A percentile compares a stretch with the other conserved stretches of the same genome.
phyloP scores from a whole-genome alignment of 2,888 invertebrate genomes.

The Cynaeus angustus region DNA sequence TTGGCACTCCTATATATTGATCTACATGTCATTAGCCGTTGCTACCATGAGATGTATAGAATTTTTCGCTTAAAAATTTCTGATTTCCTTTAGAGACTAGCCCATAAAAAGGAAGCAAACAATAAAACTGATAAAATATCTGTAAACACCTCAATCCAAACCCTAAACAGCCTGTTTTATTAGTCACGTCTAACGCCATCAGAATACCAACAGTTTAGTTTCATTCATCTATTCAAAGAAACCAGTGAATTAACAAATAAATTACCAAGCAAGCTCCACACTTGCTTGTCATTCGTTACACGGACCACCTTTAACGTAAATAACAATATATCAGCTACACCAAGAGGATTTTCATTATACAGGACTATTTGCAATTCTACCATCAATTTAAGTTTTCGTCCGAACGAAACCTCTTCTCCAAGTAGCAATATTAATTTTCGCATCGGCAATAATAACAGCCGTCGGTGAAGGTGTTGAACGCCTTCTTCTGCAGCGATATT shows the following conservation, averaged over 20 bases:
- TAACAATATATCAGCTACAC: conserved; percentile 34
- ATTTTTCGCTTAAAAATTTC: neutral
- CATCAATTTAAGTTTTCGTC: conserved; percentile 15
- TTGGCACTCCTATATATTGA: too few species aligned
- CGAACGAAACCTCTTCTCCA: conserved; percentile 5
- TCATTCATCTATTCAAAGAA: conserved; percentile 25
- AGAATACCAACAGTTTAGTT: conserved; percentile 23
- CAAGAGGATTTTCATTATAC: conserved; percentile 2
- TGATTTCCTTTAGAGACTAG: neutral
- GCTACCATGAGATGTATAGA: too few species aligned
- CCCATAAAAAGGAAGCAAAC: neutral
- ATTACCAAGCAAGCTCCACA: conserved; percentile 21
- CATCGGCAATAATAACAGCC: conserved; percentile 57
- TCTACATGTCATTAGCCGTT: too few species aligned
- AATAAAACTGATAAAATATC: conserved; percentile 7
- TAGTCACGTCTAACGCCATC: conserved; percentile 11
- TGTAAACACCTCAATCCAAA: neutral
- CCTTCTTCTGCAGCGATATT: conserved; percentile 55
- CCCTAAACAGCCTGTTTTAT: conserved; percentile 1
- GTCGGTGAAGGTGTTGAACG: conserved; percentile 61
- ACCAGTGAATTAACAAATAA: conserved; percentile 24
- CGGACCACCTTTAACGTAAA: conserved; percentile 28
- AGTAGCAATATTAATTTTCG: conserved; percentile 38
- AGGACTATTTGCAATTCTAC: neutral
- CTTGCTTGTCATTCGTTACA: conserved; percentile 37